A percentile compares a stretch with the other conserved stretches of the same genome.
phyloP scores from a whole-genome alignment of 2,113 vertebrate genomes.

The Megatriorchis doriae region DNA sequence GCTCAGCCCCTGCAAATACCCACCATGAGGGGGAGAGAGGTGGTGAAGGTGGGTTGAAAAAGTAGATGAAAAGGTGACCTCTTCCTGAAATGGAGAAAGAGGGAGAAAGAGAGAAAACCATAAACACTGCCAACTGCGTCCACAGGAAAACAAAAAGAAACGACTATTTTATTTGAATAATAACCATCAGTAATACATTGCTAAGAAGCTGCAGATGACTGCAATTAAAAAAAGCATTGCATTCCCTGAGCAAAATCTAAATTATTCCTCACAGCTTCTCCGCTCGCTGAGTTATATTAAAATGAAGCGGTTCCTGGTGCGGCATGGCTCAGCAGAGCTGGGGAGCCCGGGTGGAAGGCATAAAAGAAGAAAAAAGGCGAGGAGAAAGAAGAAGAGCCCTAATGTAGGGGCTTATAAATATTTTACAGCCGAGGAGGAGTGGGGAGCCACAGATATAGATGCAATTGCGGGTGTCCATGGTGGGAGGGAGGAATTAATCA shows the following conservation, averaged over 20 bases:
- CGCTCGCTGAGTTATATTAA: slow-evolving; percentile 24
- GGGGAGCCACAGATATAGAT: slow-evolving; percentile 42
- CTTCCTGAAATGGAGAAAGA: neutral
- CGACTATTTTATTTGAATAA: slow-evolving; percentile 37
- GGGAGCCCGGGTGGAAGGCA: slow-evolving; percentile 4
- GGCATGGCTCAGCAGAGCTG: neutral
- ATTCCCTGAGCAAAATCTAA: slow-evolving; percentile 57
- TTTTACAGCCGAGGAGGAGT: slow-evolving; percentile 54
- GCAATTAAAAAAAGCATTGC: slow-evolving; percentile 73
- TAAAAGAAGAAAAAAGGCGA: neutral
- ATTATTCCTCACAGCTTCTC: slow-evolving; percentile 65
- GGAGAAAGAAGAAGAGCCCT: neutral
- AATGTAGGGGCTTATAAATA: slow-evolving; percentile 44
- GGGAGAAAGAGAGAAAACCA: neutral
- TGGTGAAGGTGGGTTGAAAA: neutral
- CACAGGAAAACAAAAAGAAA: neutral
- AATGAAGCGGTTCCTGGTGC: slow-evolving; percentile 27
- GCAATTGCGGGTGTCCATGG: neutral
- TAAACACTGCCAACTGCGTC: neutral
- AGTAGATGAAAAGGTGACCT: neutral
- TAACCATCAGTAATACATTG: slow-evolving; percentile 70
- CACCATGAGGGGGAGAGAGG: fast-evolving
- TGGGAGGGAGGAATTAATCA: slow-evolving; percentile 64
- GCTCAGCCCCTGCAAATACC: neutral
- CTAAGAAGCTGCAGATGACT: slow-evolving; percentile 61